Evolutionary conservation across 1,140 invertebrate genomes (phyloP), one percentile per base, ranked within the genome.

Genomic region (Zaprionus gabonicus): DNA sequence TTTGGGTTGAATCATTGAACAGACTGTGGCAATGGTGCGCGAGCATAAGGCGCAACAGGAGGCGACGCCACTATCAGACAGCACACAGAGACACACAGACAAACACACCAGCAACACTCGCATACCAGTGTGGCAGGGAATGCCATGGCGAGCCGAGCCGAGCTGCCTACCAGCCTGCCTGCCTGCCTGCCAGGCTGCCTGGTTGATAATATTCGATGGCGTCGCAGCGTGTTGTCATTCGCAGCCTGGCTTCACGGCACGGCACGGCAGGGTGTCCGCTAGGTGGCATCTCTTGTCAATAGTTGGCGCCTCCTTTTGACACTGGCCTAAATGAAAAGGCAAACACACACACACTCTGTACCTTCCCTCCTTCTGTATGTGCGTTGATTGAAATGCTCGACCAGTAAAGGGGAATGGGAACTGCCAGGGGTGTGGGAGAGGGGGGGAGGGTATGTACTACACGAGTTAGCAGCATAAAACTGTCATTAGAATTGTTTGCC

Each of bases 31-130:
- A 27, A 55, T 15, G 38, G 67, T 6, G 55, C 34, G 44, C 6
- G 41, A 41, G 34, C 64, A 80, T 49, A 67, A 74, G 62, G 82
- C 62, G 82, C 82, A 85, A 85, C 82, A 85, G 79, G 82, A 86
- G 82, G 67, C 71, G 70, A 76, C 66, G 66, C 76, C 71, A 79
- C 17, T n/a, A 44, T 28, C 71, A 67, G 66, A 57, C 57, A 27
- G 2, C 49, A 44, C 56, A 56, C 55, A 41, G 57, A 75, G 53
- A 64, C 28, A 28, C 4, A 38, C 25, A 31, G 17, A 56, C 27
- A n/a, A 31, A 28, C 17, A 20, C 44, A 20, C 44, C 2, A 10
- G 23, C 17, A 17, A 17, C 9, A 10, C 13, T 20, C 9, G 17
- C 44, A 49, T 20, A 23, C 41, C 41, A 46, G n/a, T 9, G 7